A percentile compares a stretch with the other conserved stretches of the same genome.
These are phyloP conservation scores for Drosophila mauritiana DNA, from an alignment of 1,140 invertebrate genomes.

Conservation along the genomic window DNA sequence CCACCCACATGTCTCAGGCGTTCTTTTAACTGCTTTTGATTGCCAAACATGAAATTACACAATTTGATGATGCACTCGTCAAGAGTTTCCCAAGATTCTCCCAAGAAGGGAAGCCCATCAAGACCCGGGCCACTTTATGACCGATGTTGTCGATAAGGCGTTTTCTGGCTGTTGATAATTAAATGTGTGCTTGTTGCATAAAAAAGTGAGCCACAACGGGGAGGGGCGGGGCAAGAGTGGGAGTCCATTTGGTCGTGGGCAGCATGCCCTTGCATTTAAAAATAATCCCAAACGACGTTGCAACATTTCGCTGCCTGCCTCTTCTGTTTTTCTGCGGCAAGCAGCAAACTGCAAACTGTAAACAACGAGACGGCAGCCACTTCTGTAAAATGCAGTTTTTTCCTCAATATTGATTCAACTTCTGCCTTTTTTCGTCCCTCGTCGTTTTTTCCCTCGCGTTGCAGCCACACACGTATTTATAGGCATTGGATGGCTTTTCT, in stretches of 20 bases:
- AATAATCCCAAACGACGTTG: slow-evolving; percentile 68
- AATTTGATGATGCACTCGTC: slow-evolving; percentile 24
- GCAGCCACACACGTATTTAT: slow-evolving; percentile 39
- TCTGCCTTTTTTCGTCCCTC: slow-evolving; percentile 35
- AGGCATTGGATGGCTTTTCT: slow-evolving; percentile 48
- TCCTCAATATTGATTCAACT: slow-evolving; percentile 68
- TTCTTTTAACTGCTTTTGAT: slow-evolving; percentile 39
- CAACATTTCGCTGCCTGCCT: slow-evolving; percentile 40
- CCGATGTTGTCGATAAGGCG: slow-evolving; percentile 38
- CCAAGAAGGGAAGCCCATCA: slow-evolving; percentile 11
- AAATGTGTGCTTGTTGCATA: slow-evolving; percentile 68
- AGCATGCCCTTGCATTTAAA: slow-evolving; percentile 77
- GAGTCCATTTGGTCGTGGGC: slow-evolving; percentile 49
- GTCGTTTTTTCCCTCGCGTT: not conserved
- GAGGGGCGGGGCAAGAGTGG: not conserved
- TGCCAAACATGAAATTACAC: slow-evolving; percentile 44
- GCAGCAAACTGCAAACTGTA: slow-evolving; percentile 37
- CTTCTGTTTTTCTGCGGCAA: slow-evolving; percentile 18
- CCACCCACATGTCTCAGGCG: slow-evolving; percentile 16
- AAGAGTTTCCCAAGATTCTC: slow-evolving; percentile 30
- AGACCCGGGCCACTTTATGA: slow-evolving; percentile 30
- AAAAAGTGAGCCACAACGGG: not conserved
- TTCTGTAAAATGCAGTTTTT: slow-evolving; percentile 44
- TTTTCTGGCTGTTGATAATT: slow-evolving; percentile 54
- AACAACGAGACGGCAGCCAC: slow-evolving; percentile 41